Evolutionary conservation across 2,113 vertebrate genomes (phyloP).

Genomic region (Vulpes vulpes): DNA sequence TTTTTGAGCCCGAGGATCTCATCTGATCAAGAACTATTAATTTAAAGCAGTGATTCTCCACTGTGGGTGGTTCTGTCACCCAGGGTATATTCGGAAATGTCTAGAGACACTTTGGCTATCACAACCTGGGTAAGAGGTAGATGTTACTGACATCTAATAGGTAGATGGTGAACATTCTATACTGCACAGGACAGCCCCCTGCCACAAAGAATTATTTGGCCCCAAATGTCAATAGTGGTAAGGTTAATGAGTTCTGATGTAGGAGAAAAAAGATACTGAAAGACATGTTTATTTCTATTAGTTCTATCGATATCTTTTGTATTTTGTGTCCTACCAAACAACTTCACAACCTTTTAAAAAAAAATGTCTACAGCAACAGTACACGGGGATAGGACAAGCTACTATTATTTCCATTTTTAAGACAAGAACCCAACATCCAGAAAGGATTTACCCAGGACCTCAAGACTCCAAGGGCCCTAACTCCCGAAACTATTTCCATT

Average conservation of each 20-base stretch:
- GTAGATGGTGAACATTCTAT: not conserved
- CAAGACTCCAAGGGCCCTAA: not conserved
- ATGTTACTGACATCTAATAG: not conserved
- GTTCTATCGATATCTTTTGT: not conserved
- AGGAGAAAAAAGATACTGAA: not conserved
- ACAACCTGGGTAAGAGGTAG: not conserved
- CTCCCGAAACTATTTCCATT: not conserved
- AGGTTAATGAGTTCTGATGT: not conserved
- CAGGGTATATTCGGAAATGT: not conserved
- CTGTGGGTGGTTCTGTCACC: not conserved
- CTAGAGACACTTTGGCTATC: not conserved
- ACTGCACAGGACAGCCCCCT: not conserved
- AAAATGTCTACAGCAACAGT: not conserved
- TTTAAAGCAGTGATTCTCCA: not conserved
- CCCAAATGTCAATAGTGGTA: not conserved
- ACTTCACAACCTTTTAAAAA: not conserved
- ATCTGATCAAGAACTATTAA: not conserved
- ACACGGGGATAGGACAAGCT: not conserved
- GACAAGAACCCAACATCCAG: not conserved
- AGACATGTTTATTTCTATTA: not conserved
- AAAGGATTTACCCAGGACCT: not conserved
- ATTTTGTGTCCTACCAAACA: not conserved
- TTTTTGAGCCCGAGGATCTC: not conserved
- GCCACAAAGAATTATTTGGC: not conserved
- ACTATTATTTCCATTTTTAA: slow-evolving; percentile 5